Conservation (phyloP, 2,888 invertebrate genomes). For the Patella caerulea region DNA sequence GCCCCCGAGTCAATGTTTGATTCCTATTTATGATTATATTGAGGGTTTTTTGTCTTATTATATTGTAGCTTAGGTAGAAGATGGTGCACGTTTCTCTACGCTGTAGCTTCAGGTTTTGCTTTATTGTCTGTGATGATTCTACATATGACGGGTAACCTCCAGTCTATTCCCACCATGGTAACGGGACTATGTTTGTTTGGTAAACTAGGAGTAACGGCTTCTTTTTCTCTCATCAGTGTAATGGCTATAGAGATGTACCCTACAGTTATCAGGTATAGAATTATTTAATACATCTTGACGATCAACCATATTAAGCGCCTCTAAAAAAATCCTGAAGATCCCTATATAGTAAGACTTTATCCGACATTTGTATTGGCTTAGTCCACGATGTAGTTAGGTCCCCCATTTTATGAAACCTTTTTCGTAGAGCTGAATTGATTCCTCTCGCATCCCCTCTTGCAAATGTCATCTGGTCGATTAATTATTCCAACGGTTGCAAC, state of each 20-base stretch:
- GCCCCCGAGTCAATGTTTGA: background rate
- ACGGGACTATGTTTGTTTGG: constrained; percentile 56
- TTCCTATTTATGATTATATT: background rate
- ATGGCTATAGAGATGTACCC: constrained; percentile 58
- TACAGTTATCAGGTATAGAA: constrained; percentile 53
- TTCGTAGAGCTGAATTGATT: too few species aligned
- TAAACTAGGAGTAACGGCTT: constrained; percentile 58
- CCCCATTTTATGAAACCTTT: too few species aligned
- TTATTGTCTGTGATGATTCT: constrained; percentile 56
- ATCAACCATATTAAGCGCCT: too few species aligned
- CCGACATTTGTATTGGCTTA: too few species aligned
- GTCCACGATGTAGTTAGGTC: too few species aligned
- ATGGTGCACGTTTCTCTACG: constrained; percentile 61
- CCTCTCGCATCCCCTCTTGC: too few species aligned
- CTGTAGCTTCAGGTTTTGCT: constrained; percentile 59
- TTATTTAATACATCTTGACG: too few species aligned
- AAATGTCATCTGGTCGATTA: too few species aligned
- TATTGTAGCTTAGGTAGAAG: constrained; percentile 57
- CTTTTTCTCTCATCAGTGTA: constrained; percentile 50
- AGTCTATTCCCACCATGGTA: constrained; percentile 51
- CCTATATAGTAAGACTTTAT: too few species aligned
- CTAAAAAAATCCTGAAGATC: too few species aligned
- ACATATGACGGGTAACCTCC: constrained; percentile 55
- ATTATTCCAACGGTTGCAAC: too few species aligned
- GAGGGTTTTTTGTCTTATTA: background rate